phyloP scores from a whole-genome alignment of 2,888 invertebrate genomes.

The Stenolophus ochropezus region DNA sequence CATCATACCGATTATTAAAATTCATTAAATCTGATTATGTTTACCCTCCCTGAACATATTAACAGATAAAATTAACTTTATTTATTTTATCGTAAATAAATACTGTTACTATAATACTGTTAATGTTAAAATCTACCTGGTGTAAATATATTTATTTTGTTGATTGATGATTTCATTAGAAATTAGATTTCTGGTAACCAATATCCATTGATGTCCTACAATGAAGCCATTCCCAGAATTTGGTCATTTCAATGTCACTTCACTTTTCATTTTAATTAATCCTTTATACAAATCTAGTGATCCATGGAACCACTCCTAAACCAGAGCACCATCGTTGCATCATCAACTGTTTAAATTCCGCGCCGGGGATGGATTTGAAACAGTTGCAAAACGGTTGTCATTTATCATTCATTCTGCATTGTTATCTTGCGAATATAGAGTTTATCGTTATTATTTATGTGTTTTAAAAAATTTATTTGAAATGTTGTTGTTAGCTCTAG shows the following conservation, averaged over 20 bases:
- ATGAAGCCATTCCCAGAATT: neutral
- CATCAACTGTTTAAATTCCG: constrained; percentile 30
- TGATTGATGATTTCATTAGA: no score
- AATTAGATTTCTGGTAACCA: no score
- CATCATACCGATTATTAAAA: no score
- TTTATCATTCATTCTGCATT: neutral
- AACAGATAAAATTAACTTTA: no score
- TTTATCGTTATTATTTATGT: neutral
- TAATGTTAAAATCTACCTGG: no score
- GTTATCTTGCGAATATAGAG: neutral
- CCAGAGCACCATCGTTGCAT: neutral
- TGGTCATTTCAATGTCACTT: neutral
- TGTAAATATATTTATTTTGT: no score
- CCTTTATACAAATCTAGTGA: constrained; percentile 17
- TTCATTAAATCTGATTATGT: no score
- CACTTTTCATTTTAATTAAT: neutral
- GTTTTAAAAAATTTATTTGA: neutral
- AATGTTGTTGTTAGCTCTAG: neutral
- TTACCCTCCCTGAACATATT: no score
- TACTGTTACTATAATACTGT: no score
- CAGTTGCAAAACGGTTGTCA: neutral
- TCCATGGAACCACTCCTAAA: constrained; percentile 23
- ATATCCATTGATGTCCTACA: no score
- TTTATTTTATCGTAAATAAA: no score
- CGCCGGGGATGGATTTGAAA: neutral